phyloP scores from a whole-genome alignment of 2,888 invertebrate species.

The Cosmia pyralina region DNA sequence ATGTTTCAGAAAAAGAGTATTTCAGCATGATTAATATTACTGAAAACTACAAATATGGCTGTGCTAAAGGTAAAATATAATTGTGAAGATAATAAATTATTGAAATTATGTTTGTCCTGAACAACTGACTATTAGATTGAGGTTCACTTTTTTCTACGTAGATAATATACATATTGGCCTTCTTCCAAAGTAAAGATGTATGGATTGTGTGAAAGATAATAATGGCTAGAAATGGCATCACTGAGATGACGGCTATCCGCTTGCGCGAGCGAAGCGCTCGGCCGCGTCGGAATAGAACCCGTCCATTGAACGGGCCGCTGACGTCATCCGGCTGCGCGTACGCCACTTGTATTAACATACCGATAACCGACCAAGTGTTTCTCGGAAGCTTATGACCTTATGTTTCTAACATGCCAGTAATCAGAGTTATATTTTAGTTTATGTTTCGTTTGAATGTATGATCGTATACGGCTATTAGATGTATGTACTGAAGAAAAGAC shows the following conservation, averaged over 20 bases:
- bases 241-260: neutral
- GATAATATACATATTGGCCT: neutral
- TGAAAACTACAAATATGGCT: neutral
- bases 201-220: neutral
- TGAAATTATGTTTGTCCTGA: neutral
- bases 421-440: no score
- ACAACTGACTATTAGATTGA: neutral
- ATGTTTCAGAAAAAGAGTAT: neutral
- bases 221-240: no score
- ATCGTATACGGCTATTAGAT: neutral
- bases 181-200: neutral
- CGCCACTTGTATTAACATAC: no score
- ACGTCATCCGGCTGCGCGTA: no score
- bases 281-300: no score
- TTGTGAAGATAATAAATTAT: neutral
- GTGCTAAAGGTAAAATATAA: neutral
- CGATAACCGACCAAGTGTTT: no score
- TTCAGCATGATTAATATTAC: conserved; percentile 15
- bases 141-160: neutral
- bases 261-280: no score
- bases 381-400: no score
- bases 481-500: neutral
- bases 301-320: no score
- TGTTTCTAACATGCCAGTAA: no score
- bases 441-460: no score